Evolutionary conservation across 1,140 invertebrate species (phyloP).

Genomic region (Drosophila equinoxialis): DNA sequence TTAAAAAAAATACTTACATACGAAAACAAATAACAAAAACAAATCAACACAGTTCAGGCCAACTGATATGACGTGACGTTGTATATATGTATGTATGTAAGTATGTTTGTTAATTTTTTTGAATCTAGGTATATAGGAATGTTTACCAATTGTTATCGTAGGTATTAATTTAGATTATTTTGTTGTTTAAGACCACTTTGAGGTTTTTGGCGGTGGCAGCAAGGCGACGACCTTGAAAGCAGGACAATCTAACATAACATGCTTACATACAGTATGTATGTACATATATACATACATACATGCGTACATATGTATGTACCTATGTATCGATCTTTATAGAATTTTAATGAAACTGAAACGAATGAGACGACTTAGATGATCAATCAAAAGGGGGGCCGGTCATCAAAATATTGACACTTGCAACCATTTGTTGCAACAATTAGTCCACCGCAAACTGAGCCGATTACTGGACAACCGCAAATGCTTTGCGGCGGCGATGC

Average conservation of each 20-base stretch:
- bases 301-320: background rate
- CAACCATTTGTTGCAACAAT: slow-evolving; percentile 68
- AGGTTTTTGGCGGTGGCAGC: slow-evolving; percentile 17
- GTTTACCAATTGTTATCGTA: slow-evolving; percentile 16
- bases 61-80: background rate
- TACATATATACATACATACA: background rate
- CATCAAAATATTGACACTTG: slow-evolving; percentile 79
- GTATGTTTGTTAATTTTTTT: too few species aligned
- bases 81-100: slow-evolving; percentile 6
- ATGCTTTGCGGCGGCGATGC: background rate
- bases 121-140: background rate
- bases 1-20: background rate
- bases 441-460: slow-evolving; percentile 64
- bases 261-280: too few species aligned
- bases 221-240: slow-evolving; percentile 14
- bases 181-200: slow-evolving; percentile 7
- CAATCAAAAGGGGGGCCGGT: slow-evolving; percentile 41
- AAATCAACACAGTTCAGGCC: slow-evolving; percentile 2
- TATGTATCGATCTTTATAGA: background rate
- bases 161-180: slow-evolving; percentile 19
- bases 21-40: background rate
- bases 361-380: slow-evolving; percentile 20
- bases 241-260: background rate
- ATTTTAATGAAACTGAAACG: background rate
- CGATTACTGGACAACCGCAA: slow-evolving; percentile 63